Conservation (phyloP, 2,113 vertebrate species). For the Butastur rufipennis region DNA sequence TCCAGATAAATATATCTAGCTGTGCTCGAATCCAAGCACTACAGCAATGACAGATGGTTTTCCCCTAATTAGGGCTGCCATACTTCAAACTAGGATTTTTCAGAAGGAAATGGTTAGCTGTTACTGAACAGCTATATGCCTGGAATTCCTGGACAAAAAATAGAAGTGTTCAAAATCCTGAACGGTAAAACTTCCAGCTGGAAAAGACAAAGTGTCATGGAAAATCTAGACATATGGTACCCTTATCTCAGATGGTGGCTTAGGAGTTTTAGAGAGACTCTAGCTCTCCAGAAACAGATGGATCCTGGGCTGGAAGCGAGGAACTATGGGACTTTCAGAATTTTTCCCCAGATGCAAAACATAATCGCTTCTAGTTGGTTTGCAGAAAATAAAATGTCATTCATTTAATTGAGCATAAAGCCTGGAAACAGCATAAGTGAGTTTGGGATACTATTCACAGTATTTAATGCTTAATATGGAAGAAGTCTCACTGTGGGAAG, state of each 20-base stretch:
- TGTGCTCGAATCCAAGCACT: background rate
- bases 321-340: background rate
- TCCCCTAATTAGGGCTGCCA: background rate
- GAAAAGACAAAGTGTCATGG: background rate
- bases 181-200: background rate
- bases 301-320: background rate
- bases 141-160: background rate
- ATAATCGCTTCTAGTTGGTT: background rate
- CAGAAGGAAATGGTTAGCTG: background rate
- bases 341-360: background rate
- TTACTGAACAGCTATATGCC: background rate
- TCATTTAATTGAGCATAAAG: background rate
- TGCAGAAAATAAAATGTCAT: background rate
- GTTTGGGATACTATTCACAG: background rate
- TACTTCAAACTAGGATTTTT: constrained; percentile 13
- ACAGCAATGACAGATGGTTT: background rate
- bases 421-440: background rate
- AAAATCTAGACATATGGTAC: background rate
- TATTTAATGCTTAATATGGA: background rate
- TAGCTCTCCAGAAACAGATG: background rate
- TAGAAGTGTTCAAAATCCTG: background rate
- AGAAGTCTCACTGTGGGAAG: background rate
- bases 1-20: constrained; percentile 3
- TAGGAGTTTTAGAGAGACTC: background rate
- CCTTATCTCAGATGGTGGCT: background rate